Base-by-base conservation (phyloP, 1,140 invertebrate species). In the Lanistes nyassanus region DNA sequence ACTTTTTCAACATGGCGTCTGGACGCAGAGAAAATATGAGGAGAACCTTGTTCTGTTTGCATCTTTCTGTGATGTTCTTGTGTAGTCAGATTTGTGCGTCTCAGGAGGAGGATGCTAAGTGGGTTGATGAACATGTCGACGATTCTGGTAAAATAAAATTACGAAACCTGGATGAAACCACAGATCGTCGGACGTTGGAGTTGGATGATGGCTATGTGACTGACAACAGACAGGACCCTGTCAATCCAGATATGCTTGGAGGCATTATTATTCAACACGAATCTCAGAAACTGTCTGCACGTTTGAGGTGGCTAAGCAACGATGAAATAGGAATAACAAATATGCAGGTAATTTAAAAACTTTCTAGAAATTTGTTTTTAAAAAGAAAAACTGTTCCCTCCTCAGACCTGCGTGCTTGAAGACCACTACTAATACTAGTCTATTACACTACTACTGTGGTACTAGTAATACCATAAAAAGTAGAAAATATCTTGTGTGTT, bases 301-400 rank as follows among this genome's bases (percentile, higher is more conserved):
- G 85, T 65, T 74, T 90, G 11, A 77, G 87, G 56, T 86, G 77
- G 89, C 88, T 85, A 76, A 84, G 87, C 58, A 91, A 92, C 86
- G 88, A 91, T 77, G 92, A 93, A 88, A 85, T 93, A 76, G 91
- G 91, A 36, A 88, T 92, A 70, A 87, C 90, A 23, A 89, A 89
- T 51, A 92, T 92, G 86, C 91, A 92, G 88, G 91, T 88, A 79
- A 76, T 80, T 80, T 58, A 23, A 62, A n/a, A 62, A 62, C 58
- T 34, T n/a, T n/a, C n/a, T n/a, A n/a, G n/a, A n/a, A n/a, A n/a
- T n/a, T n/a, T n/a, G n/a, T n/a, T n/a, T n/a, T n/a, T n/a, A n/a
- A n/a, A n/a, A n/a, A n/a, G n/a, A n/a, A n/a, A n/a, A n/a, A n/a
- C n/a, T n/a, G n/a, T n/a, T n/a, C n/a, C n/a, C n/a, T n/a, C n/a